phyloP scores from a whole-genome alignment of 2,888 invertebrate genomes.

The Gortyna flavago region DNA sequence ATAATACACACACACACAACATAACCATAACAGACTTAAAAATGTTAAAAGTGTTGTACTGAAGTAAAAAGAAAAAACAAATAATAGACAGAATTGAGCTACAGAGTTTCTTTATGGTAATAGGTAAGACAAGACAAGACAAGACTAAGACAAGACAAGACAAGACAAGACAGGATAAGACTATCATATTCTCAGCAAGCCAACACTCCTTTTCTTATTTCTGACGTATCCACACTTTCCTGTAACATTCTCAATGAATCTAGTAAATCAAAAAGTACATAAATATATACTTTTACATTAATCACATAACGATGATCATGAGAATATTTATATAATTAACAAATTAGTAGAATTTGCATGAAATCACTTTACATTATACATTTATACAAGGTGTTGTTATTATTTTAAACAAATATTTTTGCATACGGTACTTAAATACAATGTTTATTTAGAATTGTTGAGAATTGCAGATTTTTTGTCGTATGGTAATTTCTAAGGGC shows the following conservation, averaged over 20 bases:
- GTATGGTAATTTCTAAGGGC: not conserved
- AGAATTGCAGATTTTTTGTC: constrained; percentile 43
- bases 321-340: constrained; percentile 31
- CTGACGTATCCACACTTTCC: constrained; percentile 9
- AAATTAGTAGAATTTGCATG: constrained; percentile 33
- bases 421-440: constrained; percentile 57
- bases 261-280: constrained; percentile 23
- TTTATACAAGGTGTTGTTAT: constrained; percentile 55
- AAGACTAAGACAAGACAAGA: too few species aligned
- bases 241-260: not conserved
- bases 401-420: constrained; percentile 42
- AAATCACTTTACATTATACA: constrained; percentile 36
- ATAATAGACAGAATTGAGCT: not conserved
- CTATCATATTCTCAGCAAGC: not conserved
- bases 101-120: not conserved
- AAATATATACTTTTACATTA: constrained; percentile 30
- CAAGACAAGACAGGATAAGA: too few species aligned
- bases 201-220: not conserved
- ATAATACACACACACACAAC: too few species aligned
- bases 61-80: not conserved
- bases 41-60: not conserved
- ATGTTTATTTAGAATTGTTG: constrained; percentile 20
- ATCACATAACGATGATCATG: not conserved
- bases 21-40: too few species aligned
- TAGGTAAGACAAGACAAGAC: too few species aligned